phyloP scores from a whole-genome alignment of 2,888 invertebrate genomes.

The Lasioglossum malachurum region DNA sequence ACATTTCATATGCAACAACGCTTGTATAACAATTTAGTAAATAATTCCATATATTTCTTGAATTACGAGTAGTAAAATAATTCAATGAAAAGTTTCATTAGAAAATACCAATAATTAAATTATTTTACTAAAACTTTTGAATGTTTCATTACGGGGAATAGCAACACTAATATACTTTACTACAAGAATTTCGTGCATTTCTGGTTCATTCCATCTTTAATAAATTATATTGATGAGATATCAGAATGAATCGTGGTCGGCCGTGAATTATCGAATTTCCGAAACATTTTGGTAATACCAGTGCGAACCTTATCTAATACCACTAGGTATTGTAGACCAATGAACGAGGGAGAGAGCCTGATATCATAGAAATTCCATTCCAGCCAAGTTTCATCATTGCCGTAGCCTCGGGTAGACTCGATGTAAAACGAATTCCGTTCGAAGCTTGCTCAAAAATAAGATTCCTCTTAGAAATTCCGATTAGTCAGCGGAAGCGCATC shows the following conservation, averaged over 20 bases:
- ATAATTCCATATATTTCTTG: neutral
- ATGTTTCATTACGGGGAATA: neutral
- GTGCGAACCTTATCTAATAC: slow-evolving; percentile 22
- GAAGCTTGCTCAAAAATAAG: slow-evolving; percentile 45
- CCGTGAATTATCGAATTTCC: slow-evolving; percentile 30
- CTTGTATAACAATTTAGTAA: neutral
- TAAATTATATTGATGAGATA: neutral
- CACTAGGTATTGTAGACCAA: neutral
- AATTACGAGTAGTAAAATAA: neutral
- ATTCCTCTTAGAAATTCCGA: slow-evolving; percentile 54
- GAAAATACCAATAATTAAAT: neutral
- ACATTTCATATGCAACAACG: too few species aligned
- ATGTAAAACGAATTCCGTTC: slow-evolving; percentile 58
- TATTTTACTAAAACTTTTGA: neutral
- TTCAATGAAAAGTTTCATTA: neutral
- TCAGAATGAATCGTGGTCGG: neutral
- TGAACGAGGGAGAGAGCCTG: slow-evolving; percentile 29
- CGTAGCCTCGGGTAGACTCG: slow-evolving; percentile 19
- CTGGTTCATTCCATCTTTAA: neutral
- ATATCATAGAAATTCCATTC: slow-evolving; percentile 57
- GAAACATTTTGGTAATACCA: slow-evolving; percentile 26
- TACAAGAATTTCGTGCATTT: neutral
- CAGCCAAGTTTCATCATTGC: slow-evolving; percentile 48
- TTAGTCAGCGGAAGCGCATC: slow-evolving; percentile 28
- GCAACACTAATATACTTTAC: neutral